phyloP scores from a whole-genome alignment of 2,113 vertebrate species.

The Pseudolaguvia tuberculata region DNA sequence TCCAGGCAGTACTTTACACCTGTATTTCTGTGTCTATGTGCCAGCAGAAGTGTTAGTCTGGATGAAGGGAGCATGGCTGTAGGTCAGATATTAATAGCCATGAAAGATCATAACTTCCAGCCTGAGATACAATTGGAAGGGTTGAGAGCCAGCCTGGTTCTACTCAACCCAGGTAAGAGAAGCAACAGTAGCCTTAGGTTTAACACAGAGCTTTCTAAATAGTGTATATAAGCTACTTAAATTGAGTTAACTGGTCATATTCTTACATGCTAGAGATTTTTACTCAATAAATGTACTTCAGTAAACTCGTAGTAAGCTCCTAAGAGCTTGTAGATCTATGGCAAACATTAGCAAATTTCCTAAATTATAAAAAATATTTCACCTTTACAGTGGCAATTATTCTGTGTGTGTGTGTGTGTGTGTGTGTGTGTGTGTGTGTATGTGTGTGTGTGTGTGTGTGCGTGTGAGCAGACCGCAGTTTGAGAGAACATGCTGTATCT shows the following conservation, averaged over 20 bases:
- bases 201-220: background rate
- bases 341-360: background rate
- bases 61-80: constrained; percentile 78
- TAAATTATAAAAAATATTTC: too few species aligned
- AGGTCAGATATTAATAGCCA: constrained; percentile 74
- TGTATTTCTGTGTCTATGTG: background rate
- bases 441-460: constrained; percentile 6
- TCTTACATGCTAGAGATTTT: background rate
- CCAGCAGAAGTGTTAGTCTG: constrained; percentile 71
- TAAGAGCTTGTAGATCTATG: background rate
- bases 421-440: constrained; percentile 9
- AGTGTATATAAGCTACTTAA: background rate
- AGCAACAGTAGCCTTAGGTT: too few species aligned
- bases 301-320: too few species aligned
- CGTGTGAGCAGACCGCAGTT: constrained; percentile 59
- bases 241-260: background rate
- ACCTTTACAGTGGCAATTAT: too few species aligned
- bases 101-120: constrained; percentile 77
- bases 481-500: constrained; percentile 62
- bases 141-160: constrained; percentile 77
- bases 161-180: constrained; percentile 77
- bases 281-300: background rate
- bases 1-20: background rate
- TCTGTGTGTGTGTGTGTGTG: too few species aligned
- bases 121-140: constrained; percentile 82